Conservation (phyloP, 2,888 invertebrate genomes). For the Dorcus hopei region DNA sequence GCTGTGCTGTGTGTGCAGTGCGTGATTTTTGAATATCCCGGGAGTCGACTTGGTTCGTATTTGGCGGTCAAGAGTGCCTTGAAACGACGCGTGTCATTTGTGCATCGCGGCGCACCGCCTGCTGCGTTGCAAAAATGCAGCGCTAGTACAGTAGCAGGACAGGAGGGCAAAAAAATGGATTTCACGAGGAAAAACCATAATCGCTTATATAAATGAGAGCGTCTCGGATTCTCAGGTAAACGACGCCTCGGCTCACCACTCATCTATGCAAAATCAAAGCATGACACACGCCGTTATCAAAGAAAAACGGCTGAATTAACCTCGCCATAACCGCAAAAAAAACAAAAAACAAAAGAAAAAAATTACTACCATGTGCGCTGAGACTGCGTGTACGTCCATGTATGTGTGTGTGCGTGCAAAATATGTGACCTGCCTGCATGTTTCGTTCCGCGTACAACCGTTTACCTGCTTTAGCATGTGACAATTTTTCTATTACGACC, state of each 20-base stretch:
- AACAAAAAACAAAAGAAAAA: neutral
- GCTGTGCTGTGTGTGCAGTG: slow-evolving; percentile 17
- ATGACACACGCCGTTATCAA: neutral
- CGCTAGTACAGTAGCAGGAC: slow-evolving; percentile 13
- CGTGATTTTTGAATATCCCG: slow-evolving; percentile 28
- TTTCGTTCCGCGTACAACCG: no score
- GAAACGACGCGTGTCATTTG: slow-evolving; percentile 28
- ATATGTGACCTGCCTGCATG: no score
- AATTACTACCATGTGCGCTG: slow-evolving; percentile 1
- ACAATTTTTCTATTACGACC: no score
- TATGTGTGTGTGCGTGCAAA: no score
- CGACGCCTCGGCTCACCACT: no score
- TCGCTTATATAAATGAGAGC: slow-evolving; percentile 27
- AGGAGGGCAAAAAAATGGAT: slow-evolving; percentile 20
- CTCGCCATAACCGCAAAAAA: neutral
- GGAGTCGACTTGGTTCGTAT: slow-evolving; percentile 34
- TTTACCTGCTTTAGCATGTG: no score
- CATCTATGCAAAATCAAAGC: no score
- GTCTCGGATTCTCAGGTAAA: slow-evolving; percentile 29
- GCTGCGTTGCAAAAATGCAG: slow-evolving; percentile 29
- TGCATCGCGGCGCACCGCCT: slow-evolving; percentile 29
- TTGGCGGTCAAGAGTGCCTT: slow-evolving; percentile 41
- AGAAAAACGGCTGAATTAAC: neutral
- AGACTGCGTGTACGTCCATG: no score
- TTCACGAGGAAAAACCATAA: slow-evolving; percentile 19